phyloP scores from a whole-genome alignment of 2,113 vertebrate species.

The Ailurus styani region DNA sequence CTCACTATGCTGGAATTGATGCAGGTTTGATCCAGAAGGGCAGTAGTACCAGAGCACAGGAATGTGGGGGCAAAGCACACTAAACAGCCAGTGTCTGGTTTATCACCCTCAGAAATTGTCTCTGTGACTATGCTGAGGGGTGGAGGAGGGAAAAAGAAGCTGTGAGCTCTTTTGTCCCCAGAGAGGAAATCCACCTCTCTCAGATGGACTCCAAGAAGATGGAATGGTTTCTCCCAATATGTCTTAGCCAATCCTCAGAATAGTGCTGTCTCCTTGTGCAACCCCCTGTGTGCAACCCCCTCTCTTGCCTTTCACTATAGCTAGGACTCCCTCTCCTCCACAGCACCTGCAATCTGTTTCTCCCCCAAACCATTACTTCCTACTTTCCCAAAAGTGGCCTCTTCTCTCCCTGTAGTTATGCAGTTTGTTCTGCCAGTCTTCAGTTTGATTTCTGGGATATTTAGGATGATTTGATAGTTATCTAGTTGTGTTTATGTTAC shows the following conservation, averaged over 20 bases:
- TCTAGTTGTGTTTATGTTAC: background rate
- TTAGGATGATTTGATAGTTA: background rate
- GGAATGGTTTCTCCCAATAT: background rate
- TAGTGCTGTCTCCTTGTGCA: background rate
- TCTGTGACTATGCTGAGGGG: background rate
- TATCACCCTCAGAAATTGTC: background rate
- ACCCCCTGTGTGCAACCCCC: background rate
- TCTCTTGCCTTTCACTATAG: background rate
- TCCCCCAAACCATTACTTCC: background rate
- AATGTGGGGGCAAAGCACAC: background rate
- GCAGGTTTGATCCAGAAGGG: background rate
- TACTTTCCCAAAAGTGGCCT: background rate
- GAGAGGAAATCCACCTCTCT: background rate
- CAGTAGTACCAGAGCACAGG: background rate
- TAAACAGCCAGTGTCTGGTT: background rate
- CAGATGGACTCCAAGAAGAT: background rate
- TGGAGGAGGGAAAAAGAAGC: background rate
- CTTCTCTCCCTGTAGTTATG: background rate
- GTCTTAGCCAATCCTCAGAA: background rate
- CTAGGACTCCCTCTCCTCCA: background rate
- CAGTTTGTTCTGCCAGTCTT: background rate
- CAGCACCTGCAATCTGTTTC: background rate
- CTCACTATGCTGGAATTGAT: background rate
- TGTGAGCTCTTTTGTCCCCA: background rate
- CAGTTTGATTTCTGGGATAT: background rate